These are phyloP conservation scores for Elymnias hypermnestra DNA, from an alignment of 1,140 invertebrate genomes.

Conservation along the genomic window DNA sequence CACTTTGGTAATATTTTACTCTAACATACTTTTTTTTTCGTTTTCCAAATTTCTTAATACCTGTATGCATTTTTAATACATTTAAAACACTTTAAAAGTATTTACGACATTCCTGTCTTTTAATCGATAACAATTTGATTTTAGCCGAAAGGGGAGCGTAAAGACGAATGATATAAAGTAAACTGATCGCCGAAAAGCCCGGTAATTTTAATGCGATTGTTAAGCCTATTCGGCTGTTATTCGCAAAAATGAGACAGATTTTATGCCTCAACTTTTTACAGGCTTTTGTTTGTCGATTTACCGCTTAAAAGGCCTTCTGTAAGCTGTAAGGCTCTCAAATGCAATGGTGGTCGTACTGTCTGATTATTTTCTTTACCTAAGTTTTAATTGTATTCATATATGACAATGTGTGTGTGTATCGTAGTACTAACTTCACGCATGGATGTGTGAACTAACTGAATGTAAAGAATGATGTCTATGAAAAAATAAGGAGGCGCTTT, in stretches of 20 bases:
- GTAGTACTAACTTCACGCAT: constrained; percentile 43
- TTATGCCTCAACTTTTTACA: too few species aligned
- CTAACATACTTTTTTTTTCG: constrained; percentile 4
- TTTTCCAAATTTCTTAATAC: constrained; percentile 15
- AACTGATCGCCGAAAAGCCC: constrained; percentile 50
- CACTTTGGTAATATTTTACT: constrained; percentile 4
- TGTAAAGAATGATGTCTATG: constrained; percentile 16
- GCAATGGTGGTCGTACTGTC: constrained; percentile 39
- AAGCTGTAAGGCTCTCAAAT: constrained; percentile 32
- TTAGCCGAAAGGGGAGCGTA: constrained; percentile 75
- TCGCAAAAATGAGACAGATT: too few species aligned
- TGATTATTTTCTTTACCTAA: constrained; percentile 17
- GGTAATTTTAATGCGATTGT: constrained; percentile 62
- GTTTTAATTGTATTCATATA: constrained; percentile 9
- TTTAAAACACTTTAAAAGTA: constrained; percentile 8
- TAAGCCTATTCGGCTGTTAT: constrained; percentile 35
- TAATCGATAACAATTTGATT: constrained; percentile 52
- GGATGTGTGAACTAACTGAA: constrained; percentile 47
- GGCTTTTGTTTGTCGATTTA: constrained; percentile 50
- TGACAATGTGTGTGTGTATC: constrained; percentile 11
- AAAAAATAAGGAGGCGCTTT: too few species aligned
- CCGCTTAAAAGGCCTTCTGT: constrained; percentile 37
- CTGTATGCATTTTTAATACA: constrained; percentile 13
- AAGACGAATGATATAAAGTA: constrained; percentile 62
- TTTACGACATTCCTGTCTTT: constrained; percentile 4